A percentile compares a stretch with the other conserved stretches of the same genome.
Evolutionary conservation across 2,888 invertebrate genomes (phyloP).

Genomic region (Lumbricus terrestris): DNA sequence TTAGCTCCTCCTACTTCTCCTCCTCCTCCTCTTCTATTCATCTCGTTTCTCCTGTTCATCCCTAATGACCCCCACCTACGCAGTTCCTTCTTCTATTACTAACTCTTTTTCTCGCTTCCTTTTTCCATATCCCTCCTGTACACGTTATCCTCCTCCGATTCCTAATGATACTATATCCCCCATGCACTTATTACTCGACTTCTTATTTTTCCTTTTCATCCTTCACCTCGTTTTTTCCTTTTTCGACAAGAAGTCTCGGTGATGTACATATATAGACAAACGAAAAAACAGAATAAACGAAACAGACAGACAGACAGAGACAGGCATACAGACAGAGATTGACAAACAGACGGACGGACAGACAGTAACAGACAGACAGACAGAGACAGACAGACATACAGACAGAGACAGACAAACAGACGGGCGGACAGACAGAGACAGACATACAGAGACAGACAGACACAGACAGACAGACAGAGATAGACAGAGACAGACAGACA

Average conservation of each 20-base stretch:
- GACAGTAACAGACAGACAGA: background rate
- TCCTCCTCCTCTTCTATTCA: background rate
- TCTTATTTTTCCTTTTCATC: too few species aligned
- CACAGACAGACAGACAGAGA: too few species aligned
- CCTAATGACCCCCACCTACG: background rate
- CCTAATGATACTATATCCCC: too few species aligned
- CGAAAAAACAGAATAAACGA: background rate
- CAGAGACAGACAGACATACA: background rate
- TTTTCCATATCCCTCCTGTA: conserved; percentile 21
- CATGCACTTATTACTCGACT: too few species aligned
- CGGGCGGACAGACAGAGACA: background rate
- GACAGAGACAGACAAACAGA: background rate
- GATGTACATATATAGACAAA: background rate
- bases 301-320: background rate
- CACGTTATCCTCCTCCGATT: background rate
- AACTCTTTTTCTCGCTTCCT: conserved; percentile 28
- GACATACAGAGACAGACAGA: too few species aligned
- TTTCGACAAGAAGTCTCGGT: background rate
- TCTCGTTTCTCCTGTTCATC: background rate
- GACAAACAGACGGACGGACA: background rate
- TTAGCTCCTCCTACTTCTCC: too few species aligned
- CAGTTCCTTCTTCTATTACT: conserved; percentile 22
- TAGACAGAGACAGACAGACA: too few species aligned
- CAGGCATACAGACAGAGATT: background rate
- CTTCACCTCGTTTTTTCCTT: background rate